Conservation (phyloP, 2,113 vertebrate genomes). For the Embiotoca jacksoni region DNA sequence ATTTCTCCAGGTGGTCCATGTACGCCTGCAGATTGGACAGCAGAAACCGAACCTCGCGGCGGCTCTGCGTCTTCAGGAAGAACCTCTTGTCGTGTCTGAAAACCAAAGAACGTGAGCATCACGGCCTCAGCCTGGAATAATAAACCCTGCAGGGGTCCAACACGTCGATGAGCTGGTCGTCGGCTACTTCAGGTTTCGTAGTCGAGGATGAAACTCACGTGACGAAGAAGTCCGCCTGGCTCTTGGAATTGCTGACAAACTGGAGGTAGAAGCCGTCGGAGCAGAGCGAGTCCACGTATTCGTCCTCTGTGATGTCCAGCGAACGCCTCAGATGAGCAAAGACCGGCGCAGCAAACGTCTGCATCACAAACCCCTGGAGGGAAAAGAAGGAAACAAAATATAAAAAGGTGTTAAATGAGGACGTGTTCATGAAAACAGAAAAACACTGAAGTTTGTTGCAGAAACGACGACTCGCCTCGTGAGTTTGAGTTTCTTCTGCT, state of each 20-base stretch:
- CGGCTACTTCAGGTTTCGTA: no score
- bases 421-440: neutral
- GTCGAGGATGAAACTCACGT: conserved; percentile 81
- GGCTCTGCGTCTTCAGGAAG: conserved; percentile 89
- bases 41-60: conserved; percentile 84
- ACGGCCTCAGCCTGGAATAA: no score
- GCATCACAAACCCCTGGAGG: conserved; percentile 85
- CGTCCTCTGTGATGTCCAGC: conserved; percentile 82
- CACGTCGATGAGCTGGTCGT: no score
- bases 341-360: conserved; percentile 82
- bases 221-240: conserved; percentile 89
- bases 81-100: conserved; percentile 88
- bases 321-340: conserved; percentile 83
- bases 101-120: neutral
- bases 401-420: no score
- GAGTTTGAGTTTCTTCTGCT: conserved; percentile 69
- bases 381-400: neutral
- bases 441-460: neutral
- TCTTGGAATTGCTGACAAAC: conserved; percentile 91
- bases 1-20: conserved; percentile 83
- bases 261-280: conserved; percentile 83
- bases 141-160: no score
- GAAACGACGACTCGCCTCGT: conserved; percentile 54
- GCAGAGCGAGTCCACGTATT: conserved; percentile 84
- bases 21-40: conserved; percentile 85